Evolutionary conservation across 2,888 invertebrate species (phyloP).

Genomic region (Tenthredo distinguenda): DNA sequence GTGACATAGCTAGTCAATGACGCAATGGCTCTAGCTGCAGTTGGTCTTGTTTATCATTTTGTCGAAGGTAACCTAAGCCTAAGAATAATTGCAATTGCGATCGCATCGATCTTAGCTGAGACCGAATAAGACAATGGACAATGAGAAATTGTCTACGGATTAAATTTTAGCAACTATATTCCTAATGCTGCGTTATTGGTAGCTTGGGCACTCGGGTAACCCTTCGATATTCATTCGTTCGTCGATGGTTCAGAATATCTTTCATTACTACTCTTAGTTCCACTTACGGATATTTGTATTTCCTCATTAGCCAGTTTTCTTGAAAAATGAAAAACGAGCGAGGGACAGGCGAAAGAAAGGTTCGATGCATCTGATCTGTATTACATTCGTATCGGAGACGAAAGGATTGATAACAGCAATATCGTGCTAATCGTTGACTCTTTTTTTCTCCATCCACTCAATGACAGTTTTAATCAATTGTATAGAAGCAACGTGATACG

Average conservation of each 20-base stretch:
- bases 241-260: background rate
- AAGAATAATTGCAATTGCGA: background rate
- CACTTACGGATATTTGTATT: background rate
- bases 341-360: too few relatives aligned
- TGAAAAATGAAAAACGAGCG: background rate
- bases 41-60: constrained; percentile 25
- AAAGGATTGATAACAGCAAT: background rate
- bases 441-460: background rate
- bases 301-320: background rate
- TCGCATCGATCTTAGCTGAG: background rate
- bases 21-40: background rate
- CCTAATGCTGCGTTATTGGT: background rate
- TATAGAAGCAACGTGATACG: background rate
- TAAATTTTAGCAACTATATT: background rate
- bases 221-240: background rate
- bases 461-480: background rate
- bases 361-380: background rate
- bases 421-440: background rate
- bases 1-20: constrained; percentile 14
- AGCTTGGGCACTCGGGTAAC: too few relatives aligned
- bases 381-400: background rate
- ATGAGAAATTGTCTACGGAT: background rate
- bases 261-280: too few relatives aligned
- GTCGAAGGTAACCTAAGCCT: constrained; percentile 11
- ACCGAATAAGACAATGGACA: constrained; percentile 11